Evolutionary conservation across 2,113 vertebrate genomes (phyloP), one percentile per base, ranked within the genome.

Genomic region (Sylvietta virens): DNA sequence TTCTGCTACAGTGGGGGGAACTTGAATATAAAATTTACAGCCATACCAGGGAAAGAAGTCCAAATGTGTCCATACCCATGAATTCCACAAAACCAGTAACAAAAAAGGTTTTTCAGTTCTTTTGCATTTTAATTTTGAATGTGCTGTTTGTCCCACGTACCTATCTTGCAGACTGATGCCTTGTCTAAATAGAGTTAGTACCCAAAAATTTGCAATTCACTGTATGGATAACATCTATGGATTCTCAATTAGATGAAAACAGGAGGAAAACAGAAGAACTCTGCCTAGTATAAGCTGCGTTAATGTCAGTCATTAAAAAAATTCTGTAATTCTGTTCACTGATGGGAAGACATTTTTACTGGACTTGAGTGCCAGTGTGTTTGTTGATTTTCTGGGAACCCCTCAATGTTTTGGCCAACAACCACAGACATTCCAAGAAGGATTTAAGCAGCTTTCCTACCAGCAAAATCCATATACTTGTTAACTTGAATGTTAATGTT

Each of bases 301-400:
- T 60, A 35, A 13, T 71, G 47, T 6, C 18, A 80, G 20, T 27
- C 5, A 3, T 62, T 40, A 2, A 23, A 74, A 69, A 47, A 69
- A 37, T 11, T 20, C 40, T 37, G 4, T 64, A 57, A 23, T 78
- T 51, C 20, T 88, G 0, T 62, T 92, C 10, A 8, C 0, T 42
- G 18, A 11, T 20, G 13, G 28, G 26, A 71, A 19, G 48, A 61
- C 13, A 8, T 13, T 77, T 77, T 78, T 50, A 62, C 47, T 74
- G 48, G 39, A 79, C 16, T 28, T 4, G 8, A 7, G 3, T 37
- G 40, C 47, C 1, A 3, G 1, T 2, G 0, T 62, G 26, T 87
- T 44, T 66, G 24, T 24, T 72, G 45, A 61, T 53, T 26, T 4
- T 33, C 7, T 81, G 72, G 81, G 67, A 95, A 5, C 10, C 10